These are phyloP conservation scores for Eustalomyia histrio DNA, from an alignment of 2,888 invertebrate species.

Conservation along the genomic window DNA sequence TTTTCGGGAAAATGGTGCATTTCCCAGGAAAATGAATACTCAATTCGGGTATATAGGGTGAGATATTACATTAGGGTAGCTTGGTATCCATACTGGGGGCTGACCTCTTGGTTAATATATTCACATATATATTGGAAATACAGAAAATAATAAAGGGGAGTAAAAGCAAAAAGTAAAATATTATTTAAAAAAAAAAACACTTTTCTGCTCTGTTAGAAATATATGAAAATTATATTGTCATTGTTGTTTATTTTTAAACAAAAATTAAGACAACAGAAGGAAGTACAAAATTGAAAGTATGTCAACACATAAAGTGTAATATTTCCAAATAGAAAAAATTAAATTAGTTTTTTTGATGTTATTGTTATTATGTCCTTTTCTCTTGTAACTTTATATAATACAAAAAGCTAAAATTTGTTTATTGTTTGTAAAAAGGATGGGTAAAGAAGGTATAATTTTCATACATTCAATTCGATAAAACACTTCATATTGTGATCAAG, in stretches of 20 bases:
- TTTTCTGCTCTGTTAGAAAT: neutral
- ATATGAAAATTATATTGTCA: neutral
- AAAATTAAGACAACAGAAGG: neutral
- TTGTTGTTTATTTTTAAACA: neutral
- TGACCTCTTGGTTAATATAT: no score
- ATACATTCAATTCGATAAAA: neutral
- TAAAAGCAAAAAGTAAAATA: neutral
- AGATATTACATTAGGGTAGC: no score
- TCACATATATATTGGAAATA: no score
- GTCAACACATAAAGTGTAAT: neutral
- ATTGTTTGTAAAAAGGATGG: neutral
- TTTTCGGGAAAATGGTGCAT: no score
- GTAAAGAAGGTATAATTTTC: neutral
- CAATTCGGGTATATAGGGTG: no score
- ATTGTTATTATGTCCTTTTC: neutral
- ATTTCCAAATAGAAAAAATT: no score
- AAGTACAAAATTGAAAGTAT: slow-evolving; percentile 3
- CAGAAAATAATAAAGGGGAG: neutral
- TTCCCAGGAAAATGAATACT: no score
- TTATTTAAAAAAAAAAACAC: neutral
- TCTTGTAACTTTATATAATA: neutral
- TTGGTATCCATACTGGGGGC: no score
- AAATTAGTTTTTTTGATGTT: no score
- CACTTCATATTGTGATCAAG: neutral
- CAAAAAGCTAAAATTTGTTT: neutral